phyloP scores from a whole-genome alignment of 2,888 invertebrate genomes.

The Heliconius erato region DNA sequence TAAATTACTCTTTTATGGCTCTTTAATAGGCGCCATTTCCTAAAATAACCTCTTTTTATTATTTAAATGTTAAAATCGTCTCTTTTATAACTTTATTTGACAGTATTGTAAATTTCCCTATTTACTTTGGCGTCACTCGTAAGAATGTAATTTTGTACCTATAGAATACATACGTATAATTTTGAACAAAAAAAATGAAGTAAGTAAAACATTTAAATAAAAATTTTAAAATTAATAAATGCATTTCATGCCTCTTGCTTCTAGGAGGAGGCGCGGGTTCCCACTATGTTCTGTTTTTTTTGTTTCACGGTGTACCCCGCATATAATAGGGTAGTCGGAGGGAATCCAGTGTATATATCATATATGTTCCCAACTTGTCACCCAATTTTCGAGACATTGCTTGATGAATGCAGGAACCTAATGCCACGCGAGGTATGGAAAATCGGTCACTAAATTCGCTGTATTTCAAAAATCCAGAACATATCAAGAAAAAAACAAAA shows the following conservation, averaged over 20 bases:
- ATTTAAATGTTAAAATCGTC: conserved; percentile 17
- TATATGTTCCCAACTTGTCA: no score
- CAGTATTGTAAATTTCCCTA: conserved; percentile 23
- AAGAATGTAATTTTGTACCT: neutral
- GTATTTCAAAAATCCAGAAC: neutral
- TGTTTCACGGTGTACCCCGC: no score
- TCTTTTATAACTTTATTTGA: conserved; percentile 34
- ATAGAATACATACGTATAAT: neutral
- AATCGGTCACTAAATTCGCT: neutral
- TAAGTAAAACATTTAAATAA: no score
- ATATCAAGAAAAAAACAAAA: neutral
- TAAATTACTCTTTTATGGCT: conserved; percentile 23
- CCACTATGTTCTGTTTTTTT: no score
- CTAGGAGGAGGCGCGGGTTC: no score
- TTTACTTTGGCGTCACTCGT: neutral
- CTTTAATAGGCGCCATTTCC: conserved; percentile 15
- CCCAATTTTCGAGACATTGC: neutral
- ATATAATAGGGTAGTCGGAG: no score
- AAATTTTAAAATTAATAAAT: no score
- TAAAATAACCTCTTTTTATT: conserved; percentile 32
- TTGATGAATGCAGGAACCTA: neutral
- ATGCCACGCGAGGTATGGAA: neutral
- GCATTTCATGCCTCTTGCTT: no score
- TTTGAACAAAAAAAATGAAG: neutral
- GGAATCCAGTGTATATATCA: no score